Evolutionary conservation across 2,113 vertebrate species (phyloP).

Genomic region (Motacilla alba): DNA sequence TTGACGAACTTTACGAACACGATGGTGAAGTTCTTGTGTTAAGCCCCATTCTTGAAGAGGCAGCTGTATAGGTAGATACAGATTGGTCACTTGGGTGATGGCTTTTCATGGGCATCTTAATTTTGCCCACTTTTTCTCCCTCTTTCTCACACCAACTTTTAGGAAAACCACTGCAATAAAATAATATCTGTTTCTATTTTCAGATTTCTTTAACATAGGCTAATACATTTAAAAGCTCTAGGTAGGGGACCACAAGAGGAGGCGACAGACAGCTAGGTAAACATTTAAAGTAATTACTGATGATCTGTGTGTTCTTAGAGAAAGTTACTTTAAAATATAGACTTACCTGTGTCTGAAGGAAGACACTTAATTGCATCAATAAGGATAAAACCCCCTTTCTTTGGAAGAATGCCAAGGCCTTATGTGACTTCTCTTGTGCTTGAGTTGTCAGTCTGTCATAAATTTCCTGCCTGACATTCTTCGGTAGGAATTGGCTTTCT

Average conservation of each 20-base stretch:
- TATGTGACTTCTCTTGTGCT: neutral
- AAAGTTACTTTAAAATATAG: neutral
- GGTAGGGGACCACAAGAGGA: neutral
- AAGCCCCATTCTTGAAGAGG: neutral
- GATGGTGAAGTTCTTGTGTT: neutral
- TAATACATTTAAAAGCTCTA: neutral
- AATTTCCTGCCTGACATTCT: neutral
- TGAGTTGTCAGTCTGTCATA: neutral
- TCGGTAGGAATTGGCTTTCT: neutral
- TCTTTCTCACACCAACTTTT: neutral
- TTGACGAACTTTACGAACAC: rapidly evolving
- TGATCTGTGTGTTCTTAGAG: neutral
- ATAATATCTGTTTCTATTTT: neutral
- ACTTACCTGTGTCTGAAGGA: neutral
- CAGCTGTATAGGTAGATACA: neutral
- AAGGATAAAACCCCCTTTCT: neutral
- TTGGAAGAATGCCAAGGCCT: neutral
- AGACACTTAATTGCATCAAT: neutral
- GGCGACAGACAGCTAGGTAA: neutral
- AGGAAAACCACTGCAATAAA: neutral
- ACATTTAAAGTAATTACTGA: neutral
- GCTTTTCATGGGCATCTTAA: neutral
- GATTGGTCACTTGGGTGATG: neutral
- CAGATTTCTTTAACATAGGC: neutral
- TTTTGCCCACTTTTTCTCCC: neutral